Evolutionary conservation across 2,113 vertebrate species (phyloP).

Genomic region (Corythoichthys intestinalis): DNA sequence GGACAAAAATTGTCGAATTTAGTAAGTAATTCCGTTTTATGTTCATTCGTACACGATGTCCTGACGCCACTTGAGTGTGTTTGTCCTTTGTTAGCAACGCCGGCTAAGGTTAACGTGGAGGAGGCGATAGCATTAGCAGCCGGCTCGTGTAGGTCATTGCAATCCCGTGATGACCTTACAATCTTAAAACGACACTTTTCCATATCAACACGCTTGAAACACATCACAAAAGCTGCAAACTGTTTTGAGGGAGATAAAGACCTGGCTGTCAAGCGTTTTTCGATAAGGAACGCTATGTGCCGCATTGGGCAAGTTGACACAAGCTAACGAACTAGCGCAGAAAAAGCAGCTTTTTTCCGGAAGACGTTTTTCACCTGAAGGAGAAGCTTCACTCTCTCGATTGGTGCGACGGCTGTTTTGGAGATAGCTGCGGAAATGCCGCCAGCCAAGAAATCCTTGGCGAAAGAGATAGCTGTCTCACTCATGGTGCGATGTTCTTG

Average conservation of each 20-base stretch:
- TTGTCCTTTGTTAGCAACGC: conserved; percentile 70
- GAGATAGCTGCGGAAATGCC: conserved; percentile 84
- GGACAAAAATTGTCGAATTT: neutral
- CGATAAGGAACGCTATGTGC: neutral
- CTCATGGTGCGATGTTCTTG: conserved; percentile 58
- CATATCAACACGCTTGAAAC: neutral
- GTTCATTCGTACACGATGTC: conserved; percentile 27
- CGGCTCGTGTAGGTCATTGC: conserved; percentile 63
- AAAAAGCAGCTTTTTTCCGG: neutral
- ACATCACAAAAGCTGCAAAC: neutral
- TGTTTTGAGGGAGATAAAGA: neutral
- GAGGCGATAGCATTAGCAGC: conserved; percentile 32
- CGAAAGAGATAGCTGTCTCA: conserved; percentile 69
- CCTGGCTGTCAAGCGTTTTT: neutral
- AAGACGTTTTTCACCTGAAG: conserved; percentile 69
- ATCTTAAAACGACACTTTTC: rapidly evolving
- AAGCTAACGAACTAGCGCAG: conserved; percentile 31
- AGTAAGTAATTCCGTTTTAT: rapidly evolving
- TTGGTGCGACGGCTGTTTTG: conserved; percentile 85
- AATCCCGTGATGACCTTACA: conserved; percentile 47
- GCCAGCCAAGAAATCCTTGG: conserved; percentile 83
- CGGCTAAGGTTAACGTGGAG: conserved; percentile 61
- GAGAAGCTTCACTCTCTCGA: conserved; percentile 86
- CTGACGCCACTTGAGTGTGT: conserved; percentile 12
- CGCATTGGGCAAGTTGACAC: neutral